Conservation (phyloP, 1,140 invertebrate species). For the Drosophila malerkotliana region DNA sequence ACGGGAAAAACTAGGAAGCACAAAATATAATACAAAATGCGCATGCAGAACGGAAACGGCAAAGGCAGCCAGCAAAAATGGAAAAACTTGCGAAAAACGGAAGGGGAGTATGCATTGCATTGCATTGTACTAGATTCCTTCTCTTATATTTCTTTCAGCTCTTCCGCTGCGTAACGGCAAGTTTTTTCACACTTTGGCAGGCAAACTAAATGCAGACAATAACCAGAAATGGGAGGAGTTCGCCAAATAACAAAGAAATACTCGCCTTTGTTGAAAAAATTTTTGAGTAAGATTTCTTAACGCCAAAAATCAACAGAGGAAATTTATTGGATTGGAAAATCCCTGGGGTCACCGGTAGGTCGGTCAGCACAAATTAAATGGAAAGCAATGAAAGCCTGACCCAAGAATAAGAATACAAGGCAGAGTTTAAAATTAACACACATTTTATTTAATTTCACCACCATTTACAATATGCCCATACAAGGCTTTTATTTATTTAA, state of each 20-base stretch:
- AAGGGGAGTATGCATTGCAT: conserved; percentile 54
- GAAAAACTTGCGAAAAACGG: conserved; percentile 18
- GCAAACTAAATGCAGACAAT: conserved; percentile 66
- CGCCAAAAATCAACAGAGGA: conserved; percentile 63
- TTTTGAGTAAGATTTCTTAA: conserved; percentile 58
- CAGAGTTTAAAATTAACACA: conserved; percentile 70
- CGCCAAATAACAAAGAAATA: background rate
- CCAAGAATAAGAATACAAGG: background rate
- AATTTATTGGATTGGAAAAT: conserved; percentile 55
- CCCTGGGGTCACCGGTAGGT: conserved; percentile 18
- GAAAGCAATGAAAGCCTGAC: background rate
- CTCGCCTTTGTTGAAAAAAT: conserved; percentile 54
- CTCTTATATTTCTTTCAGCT: conserved; percentile 49
- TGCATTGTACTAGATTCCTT: conserved; percentile 64
- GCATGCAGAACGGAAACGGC: conserved; percentile 63
- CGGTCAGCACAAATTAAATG: background rate
- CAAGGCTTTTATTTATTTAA: conserved; percentile 64
- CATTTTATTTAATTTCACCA: conserved; percentile 75
- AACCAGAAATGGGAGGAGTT: conserved; percentile 25
- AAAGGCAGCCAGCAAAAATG: conserved; percentile 25
- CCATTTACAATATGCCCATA: conserved; percentile 73
- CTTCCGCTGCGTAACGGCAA: conserved; percentile 65
- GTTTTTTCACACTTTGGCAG: conserved; percentile 64
- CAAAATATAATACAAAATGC: conserved; percentile 71
- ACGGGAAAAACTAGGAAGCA: conserved; percentile 34